Evolutionary conservation across 2,797 vertebrate genomes (phyloP).

Genomic region (Eptatretus atami): DNA sequence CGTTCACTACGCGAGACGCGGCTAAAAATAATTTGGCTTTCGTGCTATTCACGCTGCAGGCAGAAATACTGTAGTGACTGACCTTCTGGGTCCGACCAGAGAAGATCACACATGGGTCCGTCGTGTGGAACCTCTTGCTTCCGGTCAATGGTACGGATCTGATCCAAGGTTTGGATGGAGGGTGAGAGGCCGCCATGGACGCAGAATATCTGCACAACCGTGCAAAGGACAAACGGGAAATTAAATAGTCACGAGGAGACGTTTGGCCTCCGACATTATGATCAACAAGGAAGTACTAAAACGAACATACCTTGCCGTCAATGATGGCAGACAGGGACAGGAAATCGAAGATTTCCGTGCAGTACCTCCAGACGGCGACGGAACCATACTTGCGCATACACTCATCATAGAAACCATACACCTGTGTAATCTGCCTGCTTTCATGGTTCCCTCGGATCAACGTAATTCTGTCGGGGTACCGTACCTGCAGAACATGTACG

Average conservation of each 20-base stretch:
- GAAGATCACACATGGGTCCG: conserved; percentile 72
- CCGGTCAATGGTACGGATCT: conserved; percentile 75
- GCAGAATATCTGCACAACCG: conserved; percentile 39
- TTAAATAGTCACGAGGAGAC: too few species aligned
- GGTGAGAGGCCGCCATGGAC: conserved; percentile 72
- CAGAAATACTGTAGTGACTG: conserved; percentile 3
- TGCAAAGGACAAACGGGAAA: not conserved
- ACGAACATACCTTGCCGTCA: conserved; percentile 40
- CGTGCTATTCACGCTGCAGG: too few species aligned
- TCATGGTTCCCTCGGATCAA: conserved; percentile 71
- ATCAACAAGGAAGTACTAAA: too few species aligned
- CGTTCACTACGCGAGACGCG: too few species aligned
- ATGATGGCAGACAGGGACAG: conserved; percentile 75
- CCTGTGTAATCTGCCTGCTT: conserved; percentile 70
- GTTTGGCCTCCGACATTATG: too few species aligned
- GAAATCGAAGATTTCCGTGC: conserved; percentile 90
- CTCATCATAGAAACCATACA: conserved; percentile 77
- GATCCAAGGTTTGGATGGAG: conserved; percentile 75
- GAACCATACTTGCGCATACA: conserved; percentile 75
- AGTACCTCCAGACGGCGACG: conserved; percentile 77
- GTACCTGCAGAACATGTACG: conserved; percentile 20
- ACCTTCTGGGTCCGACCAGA: conserved; percentile 93
- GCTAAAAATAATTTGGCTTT: too few species aligned
- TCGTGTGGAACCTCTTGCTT: conserved; percentile 88
- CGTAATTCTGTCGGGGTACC: conserved; percentile 74